Conservation (phyloP, 2,888 invertebrate species). For the Trichogramma evanescens region DNA sequence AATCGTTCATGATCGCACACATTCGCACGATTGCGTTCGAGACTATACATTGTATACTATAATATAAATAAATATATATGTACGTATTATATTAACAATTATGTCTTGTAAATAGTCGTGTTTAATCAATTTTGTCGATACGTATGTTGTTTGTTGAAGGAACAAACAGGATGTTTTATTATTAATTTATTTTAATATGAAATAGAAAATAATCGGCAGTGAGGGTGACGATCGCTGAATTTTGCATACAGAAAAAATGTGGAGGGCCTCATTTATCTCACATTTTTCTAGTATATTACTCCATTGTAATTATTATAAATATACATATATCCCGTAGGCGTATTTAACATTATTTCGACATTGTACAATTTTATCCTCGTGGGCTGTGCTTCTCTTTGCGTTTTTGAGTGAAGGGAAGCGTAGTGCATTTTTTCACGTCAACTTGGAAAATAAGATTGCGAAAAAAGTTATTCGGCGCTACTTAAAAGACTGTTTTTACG, state of each 20-base stretch:
- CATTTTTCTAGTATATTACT: constrained; percentile 22
- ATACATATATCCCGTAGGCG: background rate
- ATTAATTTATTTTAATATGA: constrained; percentile 2
- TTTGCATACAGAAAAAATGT: too few species aligned
- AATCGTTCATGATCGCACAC: constrained; percentile 23
- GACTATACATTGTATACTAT: constrained; percentile 22
- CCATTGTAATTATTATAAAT: constrained; percentile 23
- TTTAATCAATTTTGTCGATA: constrained; percentile 20
- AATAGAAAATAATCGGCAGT: constrained; percentile 3
- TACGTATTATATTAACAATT: constrained; percentile 3
- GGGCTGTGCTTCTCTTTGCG: constrained; percentile 13
- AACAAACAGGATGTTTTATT: constrained; percentile 26
- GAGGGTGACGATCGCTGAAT: constrained; percentile 2
- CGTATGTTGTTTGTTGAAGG: constrained; percentile 22
- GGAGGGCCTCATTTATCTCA: constrained; percentile 7
- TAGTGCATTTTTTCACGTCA: constrained; percentile 10
- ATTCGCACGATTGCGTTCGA: constrained; percentile 23
- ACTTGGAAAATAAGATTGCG: constrained; percentile 5
- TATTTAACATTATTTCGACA: background rate
- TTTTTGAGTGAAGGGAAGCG: constrained; percentile 11
- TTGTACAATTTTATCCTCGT: constrained; percentile 20
- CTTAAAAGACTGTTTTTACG: constrained; percentile 21
- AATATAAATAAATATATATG: constrained; percentile 1
- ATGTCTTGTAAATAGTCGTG: constrained; percentile 25
- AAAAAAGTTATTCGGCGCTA: constrained; percentile 24